Evolutionary conservation across 2,797 vertebrate species (phyloP), one percentile per base, ranked within the genome.

Genomic region (Philypnodon macrostomus): DNA sequence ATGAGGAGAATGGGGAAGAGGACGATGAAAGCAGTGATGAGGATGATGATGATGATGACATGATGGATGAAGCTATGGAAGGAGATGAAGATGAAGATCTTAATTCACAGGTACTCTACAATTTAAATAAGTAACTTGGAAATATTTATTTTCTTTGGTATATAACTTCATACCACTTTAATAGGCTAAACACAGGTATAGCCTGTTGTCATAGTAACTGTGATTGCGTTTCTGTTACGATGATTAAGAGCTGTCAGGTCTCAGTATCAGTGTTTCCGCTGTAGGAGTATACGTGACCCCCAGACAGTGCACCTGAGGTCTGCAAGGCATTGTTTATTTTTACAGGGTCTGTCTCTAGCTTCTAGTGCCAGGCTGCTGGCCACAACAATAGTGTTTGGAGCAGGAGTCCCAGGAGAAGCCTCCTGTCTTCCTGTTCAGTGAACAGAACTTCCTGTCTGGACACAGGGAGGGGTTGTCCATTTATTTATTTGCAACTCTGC

Each of bases 341-440:
- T 70, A 73, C 81, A 77, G 62, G 65, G 86, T 88, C 85, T 85
- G 86, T 84, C 70, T 85, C 70, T 76, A 75, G 68, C 66, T 65
- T 74, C 65, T 14, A 83, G 84, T 90, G 87, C 89, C 88, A 90
- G 85, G 87, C 87, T 84, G 66, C 64, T 79, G 61, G 29, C 79
- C 37, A 63, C 81, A 92, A 92, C 91, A 92, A 92, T 92, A 88
- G 89, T 88, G 89, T 91, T 91, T 90, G 81, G 85, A 87, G 77
- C 82, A 64, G 53, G 58, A 63, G 85, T 90, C 89, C 88, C 85
- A 55, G 81, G 88, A 90, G 90, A 86, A 89, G 80, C 85, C 85
- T 85, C 84, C 82, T 54, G 72, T 78, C 87, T 90, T 92, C 89
- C 91, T 90, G 83, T 76, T 77, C 82, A 84, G 80, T 75, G 84